Evolutionary conservation across 2,888 invertebrate genomes (phyloP).

Genomic region (Drosophila mulleri): DNA sequence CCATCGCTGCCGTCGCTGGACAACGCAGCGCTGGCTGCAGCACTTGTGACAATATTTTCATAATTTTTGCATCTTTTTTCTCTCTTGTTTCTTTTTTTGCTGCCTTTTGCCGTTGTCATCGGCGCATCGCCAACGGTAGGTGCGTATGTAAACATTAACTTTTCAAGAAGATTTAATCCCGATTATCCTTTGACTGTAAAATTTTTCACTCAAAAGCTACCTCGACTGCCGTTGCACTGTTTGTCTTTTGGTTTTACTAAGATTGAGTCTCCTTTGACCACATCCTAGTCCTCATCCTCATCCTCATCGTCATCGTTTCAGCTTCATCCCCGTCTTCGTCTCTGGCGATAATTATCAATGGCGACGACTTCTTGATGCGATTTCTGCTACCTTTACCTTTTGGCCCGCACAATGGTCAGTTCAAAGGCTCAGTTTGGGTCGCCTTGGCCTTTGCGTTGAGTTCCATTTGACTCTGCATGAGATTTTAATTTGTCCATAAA

Average conservation of each 20-base stretch:
- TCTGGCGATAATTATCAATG: conserved; percentile 72
- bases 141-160: conserved; percentile 85
- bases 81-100: conserved; percentile 26
- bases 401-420: conserved; percentile 59
- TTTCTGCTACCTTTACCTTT: conserved; percentile 62
- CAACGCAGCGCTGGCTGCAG: conserved; percentile 51
- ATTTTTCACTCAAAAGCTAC: conserved; percentile 74
- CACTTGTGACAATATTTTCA: conserved; percentile 84
- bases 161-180: conserved; percentile 85
- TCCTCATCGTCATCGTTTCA: conserved; percentile 12
- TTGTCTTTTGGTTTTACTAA: conserved; percentile 65
- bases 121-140: conserved; percentile 79
- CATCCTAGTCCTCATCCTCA: conserved; percentile 15
- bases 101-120: conserved; percentile 48
- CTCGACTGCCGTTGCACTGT: conserved; percentile 47
- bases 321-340: conserved; percentile 30
- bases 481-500: conserved; percentile 83
- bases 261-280: conserved; percentile 46
- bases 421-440: conserved; percentile 23
- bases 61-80: conserved; percentile 79
- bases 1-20: conserved; percentile 18
- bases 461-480: conserved; percentile 80
- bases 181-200: conserved; percentile 85
- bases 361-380: conserved; percentile 84
- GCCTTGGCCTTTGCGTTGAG: conserved; percentile 24